phyloP scores from a whole-genome alignment of 2,113 vertebrate genomes.

The Tretioscincus oriximinensis region DNA sequence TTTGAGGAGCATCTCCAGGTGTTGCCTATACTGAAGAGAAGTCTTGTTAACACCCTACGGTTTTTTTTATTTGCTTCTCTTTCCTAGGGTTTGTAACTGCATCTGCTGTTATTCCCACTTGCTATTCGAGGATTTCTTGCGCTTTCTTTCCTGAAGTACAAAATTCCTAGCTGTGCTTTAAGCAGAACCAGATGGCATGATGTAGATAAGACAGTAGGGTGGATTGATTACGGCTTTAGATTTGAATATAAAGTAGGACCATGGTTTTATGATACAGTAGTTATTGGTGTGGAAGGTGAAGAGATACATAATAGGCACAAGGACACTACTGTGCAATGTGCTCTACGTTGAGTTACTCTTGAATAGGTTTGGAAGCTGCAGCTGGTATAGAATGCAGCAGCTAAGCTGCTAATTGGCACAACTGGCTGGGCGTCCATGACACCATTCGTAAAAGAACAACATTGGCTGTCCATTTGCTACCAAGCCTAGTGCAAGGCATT shows the following conservation, averaged over 20 bases:
- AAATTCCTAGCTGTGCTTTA: constrained; percentile 29
- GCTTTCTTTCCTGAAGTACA: neutral
- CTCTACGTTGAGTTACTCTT: neutral
- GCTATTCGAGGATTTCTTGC: constrained; percentile 24
- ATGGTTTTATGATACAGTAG: neutral
- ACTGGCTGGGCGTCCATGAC: too few relatives aligned
- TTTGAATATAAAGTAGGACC: neutral
- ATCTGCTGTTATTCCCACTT: constrained; percentile 1
- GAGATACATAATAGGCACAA: neutral
- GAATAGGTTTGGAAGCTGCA: too few relatives aligned
- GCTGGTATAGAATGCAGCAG: too few relatives aligned
- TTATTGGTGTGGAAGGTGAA: rapidly evolving
- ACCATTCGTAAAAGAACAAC: too few relatives aligned
- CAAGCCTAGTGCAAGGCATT: too few relatives aligned
- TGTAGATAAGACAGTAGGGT: neutral
- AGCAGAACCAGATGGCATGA: constrained; percentile 20
- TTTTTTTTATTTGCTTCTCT: constrained; percentile 1
- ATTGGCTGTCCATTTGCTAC: too few relatives aligned
- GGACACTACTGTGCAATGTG: constrained; percentile 8
- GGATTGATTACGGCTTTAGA: constrained; percentile 19
- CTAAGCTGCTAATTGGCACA: too few relatives aligned
- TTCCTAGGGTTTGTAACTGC: neutral
- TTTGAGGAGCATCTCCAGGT: neutral
- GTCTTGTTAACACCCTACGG: constrained; percentile 14
- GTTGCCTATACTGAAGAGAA: neutral